Evolutionary conservation across 2,888 invertebrate species (phyloP).

Genomic region (Stenurella melanura): DNA sequence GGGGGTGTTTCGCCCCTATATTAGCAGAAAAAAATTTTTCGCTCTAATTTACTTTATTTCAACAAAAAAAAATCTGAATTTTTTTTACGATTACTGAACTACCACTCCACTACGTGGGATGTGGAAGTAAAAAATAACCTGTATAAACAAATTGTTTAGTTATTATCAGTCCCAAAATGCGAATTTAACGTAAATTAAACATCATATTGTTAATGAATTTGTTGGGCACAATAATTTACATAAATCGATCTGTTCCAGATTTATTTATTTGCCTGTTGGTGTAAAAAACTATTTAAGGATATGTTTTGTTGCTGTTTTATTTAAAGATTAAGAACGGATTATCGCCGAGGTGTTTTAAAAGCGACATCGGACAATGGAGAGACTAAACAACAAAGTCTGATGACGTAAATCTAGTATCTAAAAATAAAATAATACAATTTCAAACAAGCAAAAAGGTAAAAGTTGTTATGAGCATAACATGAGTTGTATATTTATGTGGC

Average conservation of each 20-base stretch:
- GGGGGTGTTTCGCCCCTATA: no score
- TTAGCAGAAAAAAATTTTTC: no score
- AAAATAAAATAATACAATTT: conserved; percentile 31
- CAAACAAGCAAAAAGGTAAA: conserved; percentile 24
- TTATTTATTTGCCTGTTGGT: background rate
- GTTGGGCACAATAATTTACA: background rate
- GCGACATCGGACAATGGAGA: conserved; percentile 25
- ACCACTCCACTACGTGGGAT: no score
- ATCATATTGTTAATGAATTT: background rate
- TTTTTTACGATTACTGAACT: no score
- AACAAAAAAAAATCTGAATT: no score
- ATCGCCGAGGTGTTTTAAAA: conserved; percentile 13
- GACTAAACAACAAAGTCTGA: conserved; percentile 34
- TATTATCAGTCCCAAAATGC: no score
- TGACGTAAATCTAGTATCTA: conserved; percentile 31
- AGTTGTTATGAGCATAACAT: conserved; percentile 1
- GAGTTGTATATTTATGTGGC: background rate
- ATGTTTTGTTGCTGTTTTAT: conserved; percentile 12
- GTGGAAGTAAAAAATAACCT: no score
- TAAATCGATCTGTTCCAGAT: background rate
- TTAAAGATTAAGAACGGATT: conserved; percentile 14
- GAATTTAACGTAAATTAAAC: no score
- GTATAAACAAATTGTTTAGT: no score
- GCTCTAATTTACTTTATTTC: no score
- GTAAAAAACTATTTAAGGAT: conserved; percentile 7